phyloP scores from a whole-genome alignment of 2,888 invertebrate genomes.

The Polyommatus iphigenia region DNA sequence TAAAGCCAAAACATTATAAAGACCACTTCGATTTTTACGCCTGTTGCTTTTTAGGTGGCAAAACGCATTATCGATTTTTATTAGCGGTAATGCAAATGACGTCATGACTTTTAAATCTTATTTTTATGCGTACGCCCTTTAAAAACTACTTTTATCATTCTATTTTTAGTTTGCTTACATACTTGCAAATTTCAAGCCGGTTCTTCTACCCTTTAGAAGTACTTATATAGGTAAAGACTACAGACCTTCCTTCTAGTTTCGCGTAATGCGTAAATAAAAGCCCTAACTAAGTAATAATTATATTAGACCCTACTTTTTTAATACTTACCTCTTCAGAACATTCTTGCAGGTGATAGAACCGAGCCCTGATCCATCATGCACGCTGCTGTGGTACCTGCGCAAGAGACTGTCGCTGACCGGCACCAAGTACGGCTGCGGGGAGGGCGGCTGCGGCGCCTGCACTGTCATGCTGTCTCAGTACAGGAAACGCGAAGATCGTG shows the following conservation, averaged over 20 bases:
- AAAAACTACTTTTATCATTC: constrained; percentile 82
- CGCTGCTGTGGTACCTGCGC: constrained; percentile 90
- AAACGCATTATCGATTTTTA: constrained; percentile 88
- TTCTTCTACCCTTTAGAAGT: too few relatives aligned
- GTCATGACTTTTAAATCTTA: too few relatives aligned
- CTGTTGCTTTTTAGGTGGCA: constrained; percentile 79
- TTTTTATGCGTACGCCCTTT: constrained; percentile 94
- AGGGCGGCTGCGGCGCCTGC: constrained; percentile 97
- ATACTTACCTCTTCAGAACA: too few relatives aligned
- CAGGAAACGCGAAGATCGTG: constrained; percentile 75
- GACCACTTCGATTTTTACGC: too few relatives aligned
- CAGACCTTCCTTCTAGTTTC: too few relatives aligned
- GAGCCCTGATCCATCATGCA: constrained; percentile 90
- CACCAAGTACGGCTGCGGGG: constrained; percentile 95
- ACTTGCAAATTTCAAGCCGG: too few relatives aligned
- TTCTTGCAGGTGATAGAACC: constrained; percentile 83
- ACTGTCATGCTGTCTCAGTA: constrained; percentile 94
- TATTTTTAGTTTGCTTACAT: too few relatives aligned
- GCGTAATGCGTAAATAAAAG: too few relatives aligned
- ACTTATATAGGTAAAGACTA: too few relatives aligned
- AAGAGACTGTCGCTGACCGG: constrained; percentile 89
- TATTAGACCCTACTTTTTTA: too few relatives aligned
- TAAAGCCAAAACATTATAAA: too few relatives aligned
- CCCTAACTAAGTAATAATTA: too few relatives aligned
- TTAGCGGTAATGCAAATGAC: constrained; percentile 52